Conservation (phyloP, 2,113 vertebrate genomes). For the Dunckerocampus dactyliophorus region DNA sequence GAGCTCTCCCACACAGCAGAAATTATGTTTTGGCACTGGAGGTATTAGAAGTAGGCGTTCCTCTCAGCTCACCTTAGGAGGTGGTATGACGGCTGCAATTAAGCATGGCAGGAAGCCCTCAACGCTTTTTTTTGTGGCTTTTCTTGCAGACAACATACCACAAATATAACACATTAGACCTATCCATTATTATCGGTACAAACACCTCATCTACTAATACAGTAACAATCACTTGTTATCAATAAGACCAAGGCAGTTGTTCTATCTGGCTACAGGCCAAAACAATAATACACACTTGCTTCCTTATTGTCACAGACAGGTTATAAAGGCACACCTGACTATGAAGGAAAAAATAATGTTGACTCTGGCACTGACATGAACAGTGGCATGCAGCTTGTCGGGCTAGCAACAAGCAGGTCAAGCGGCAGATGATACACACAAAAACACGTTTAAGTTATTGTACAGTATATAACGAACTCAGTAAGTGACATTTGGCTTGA, state of each 20-base stretch:
- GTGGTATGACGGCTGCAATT: background rate
- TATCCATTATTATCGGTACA: background rate
- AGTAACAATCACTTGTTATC: background rate
- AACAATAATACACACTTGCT: background rate
- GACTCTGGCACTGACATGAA: background rate
- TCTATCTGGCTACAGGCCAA: background rate
- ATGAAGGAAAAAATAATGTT: background rate
- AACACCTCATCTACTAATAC: too few species aligned
- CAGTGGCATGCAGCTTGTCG: background rate
- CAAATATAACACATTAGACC: background rate
- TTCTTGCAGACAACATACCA: background rate
- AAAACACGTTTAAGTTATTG: too few species aligned
- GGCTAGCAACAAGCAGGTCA: background rate
- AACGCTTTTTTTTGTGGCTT: background rate
- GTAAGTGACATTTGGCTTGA: background rate
- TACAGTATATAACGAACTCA: too few species aligned
- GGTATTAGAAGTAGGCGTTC: constrained; percentile 12
- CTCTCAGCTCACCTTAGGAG: constrained; percentile 5
- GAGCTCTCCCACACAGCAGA: background rate
- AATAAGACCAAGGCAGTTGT: background rate
- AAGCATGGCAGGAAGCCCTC: background rate
- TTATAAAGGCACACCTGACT: background rate
- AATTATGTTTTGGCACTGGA: background rate
- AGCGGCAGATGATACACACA: background rate
- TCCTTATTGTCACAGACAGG: background rate